Percentiles rank a stretch among this genome's conserved stretches.
phyloP scores from a whole-genome alignment of 64 coral and sea anemone genomes.

The Cladopsammia gracilis region DNA sequence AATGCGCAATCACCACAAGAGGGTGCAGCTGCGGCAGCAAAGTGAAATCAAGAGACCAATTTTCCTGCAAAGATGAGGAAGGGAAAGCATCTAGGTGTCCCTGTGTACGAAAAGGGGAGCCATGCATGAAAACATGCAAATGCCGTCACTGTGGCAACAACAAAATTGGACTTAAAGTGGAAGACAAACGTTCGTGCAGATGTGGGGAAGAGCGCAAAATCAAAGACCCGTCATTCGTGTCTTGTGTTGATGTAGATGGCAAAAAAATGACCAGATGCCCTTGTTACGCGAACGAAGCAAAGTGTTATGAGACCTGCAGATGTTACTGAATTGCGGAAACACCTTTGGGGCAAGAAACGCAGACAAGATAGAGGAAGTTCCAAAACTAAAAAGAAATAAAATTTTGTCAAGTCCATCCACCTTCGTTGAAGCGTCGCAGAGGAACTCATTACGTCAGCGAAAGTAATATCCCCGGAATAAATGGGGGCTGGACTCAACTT shows the following conservation, averaged over 20 bases:
- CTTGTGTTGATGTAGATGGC: neutral
- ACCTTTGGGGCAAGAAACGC: too few species aligned
- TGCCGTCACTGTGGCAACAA: neutral
- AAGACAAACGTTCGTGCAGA: neutral
- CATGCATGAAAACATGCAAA: neutral
- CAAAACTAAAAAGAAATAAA: too few species aligned
- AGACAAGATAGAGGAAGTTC: too few species aligned
- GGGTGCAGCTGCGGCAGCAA: neutral
- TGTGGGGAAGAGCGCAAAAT: neutral
- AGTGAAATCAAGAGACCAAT: neutral
- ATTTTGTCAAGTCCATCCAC: slow-evolving; percentile 18
- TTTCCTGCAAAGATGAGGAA: neutral
- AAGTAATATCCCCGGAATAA: neutral
- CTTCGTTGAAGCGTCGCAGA: neutral
- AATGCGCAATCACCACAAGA: neutral
- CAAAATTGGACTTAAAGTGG: neutral
- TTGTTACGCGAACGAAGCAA: neutral
- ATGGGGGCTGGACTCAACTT: neutral
- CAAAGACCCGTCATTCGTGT: neutral
- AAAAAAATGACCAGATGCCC: neutral
- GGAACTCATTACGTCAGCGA: neutral
- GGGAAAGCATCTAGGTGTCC: neutral
- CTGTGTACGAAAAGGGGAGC: neutral
- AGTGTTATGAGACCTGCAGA: neutral
- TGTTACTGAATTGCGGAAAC: slow-evolving; percentile 22